Evolutionary conservation across 2,888 invertebrate genomes (phyloP).

Genomic region (Dicycla oo): DNA sequence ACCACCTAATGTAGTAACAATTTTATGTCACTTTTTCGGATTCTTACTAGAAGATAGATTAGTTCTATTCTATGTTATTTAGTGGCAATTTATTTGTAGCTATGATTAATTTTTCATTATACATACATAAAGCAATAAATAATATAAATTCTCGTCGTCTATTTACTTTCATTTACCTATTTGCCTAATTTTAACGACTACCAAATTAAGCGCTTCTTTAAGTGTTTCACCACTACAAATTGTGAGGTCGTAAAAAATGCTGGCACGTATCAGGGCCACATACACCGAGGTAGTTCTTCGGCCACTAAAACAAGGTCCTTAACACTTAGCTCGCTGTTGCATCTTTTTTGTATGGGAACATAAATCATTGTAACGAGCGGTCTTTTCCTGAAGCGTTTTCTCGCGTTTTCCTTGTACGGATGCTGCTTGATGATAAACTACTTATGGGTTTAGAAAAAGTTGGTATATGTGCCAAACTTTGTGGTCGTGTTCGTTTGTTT

Average conservation of each 20-base stretch:
- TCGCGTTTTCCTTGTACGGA: slow-evolving; percentile 80
- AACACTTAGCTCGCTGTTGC: slow-evolving; percentile 71
- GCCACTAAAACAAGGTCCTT: slow-evolving; percentile 75
- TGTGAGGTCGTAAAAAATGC: slow-evolving; percentile 58
- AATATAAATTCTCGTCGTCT: not conserved
- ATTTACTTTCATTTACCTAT: slow-evolving; percentile 19
- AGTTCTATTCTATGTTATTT: not conserved
- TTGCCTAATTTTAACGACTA: slow-evolving; percentile 52
- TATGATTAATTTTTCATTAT: not conserved
- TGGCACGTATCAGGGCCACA: slow-evolving; percentile 60
- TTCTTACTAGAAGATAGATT: too few species aligned
- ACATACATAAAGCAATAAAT: not conserved
- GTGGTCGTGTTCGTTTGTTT: slow-evolving; percentile 51
- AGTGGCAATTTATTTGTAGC: too few species aligned
- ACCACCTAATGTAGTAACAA: not conserved
- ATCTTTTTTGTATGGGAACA: slow-evolving; percentile 79
- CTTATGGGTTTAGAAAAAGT: slow-evolving; percentile 64
- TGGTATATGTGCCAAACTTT: slow-evolving; percentile 60
- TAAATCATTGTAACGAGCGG: slow-evolving; percentile 87
- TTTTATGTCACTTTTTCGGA: not conserved
- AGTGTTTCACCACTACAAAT: slow-evolving; percentile 48
- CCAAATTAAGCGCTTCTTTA: slow-evolving; percentile 41
- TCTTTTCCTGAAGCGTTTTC: slow-evolving; percentile 79
- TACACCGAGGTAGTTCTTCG: slow-evolving; percentile 72
- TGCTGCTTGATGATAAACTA: slow-evolving; percentile 67